Base-by-base conservation (phyloP, 2,888 invertebrate species). In the Camponotus fellah region DNA sequence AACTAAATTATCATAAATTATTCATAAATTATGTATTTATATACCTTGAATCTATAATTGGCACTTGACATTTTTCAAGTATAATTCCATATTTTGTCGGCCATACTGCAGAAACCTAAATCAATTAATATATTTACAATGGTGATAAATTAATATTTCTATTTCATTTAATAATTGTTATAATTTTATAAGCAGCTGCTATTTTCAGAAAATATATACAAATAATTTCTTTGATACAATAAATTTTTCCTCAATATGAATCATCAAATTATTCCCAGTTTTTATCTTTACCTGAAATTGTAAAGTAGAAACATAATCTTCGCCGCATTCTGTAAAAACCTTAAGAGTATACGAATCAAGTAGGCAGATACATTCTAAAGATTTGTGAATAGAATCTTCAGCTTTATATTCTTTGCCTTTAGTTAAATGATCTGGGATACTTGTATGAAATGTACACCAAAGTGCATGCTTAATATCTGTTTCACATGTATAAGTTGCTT, bases 21-120 rank as follows among this genome's bases (percentile, higher is more conserved):
- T n/a, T 26, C 26, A 26, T 26, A 26, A 26, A 26, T 2, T 26
- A 26, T 26, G 2, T 26, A 1, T 26, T 26, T 26, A 26, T 37
- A 21, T 91, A 92, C 91, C 92, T 92, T 9, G 91, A 89, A 49
- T 89, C 89, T 8, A 87, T 66, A 26, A 81, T 14, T n/a, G 92
- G 89, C 4, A 91, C 91, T 87, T 93, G 92, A 53, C 93, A 92
- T 87, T 97, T 97, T 94, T 99, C 98, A 87, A 99, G 95, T 66
- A 99, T 94, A 49, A 99, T 96, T 3, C 99, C 99, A 95, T 97
- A 98, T 92, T 97, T 97, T 90, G 98, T 98, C 0, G 97, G 96
- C 98, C 98, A 99, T 0, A 98, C 96, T 91, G 97, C 97, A 71
- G 97, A 97, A 1, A 98, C 97, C 96, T 97, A 53, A 53, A n/a